Percentiles rank a stretch among this genome's conserved stretches.
Conservation (phyloP, 2,113 vertebrate species). For the Nycticorax nycticorax region DNA sequence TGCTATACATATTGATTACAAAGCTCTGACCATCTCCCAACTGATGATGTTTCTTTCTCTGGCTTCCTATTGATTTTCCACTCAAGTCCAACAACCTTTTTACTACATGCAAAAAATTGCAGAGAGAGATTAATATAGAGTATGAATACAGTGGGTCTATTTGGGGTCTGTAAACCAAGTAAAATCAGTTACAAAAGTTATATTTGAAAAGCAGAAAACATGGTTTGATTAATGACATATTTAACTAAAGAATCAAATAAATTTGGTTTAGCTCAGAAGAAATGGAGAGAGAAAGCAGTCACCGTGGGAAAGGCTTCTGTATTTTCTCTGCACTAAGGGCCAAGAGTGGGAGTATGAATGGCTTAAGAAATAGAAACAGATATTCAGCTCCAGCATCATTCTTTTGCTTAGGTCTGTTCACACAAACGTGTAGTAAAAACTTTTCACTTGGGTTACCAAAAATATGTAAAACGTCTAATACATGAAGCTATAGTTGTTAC, state of each 20-base stretch:
- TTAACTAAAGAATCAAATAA: background rate
- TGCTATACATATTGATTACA: background rate
- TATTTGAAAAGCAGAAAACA: background rate
- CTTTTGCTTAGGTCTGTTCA: background rate
- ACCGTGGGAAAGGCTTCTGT: background rate
- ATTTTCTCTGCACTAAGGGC: background rate
- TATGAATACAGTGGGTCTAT: background rate
- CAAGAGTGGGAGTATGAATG: background rate
- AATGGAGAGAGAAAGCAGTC: background rate
- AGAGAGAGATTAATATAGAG: background rate
- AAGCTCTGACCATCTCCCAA: background rate
- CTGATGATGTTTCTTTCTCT: background rate
- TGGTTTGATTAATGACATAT: background rate
- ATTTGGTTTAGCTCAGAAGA: background rate
- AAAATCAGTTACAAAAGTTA: background rate
- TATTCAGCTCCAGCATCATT: accelerated
- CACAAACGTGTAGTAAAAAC: background rate
- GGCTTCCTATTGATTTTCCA: constrained; percentile 28
- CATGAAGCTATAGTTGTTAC: background rate
- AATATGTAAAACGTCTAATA: background rate
- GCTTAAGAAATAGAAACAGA: background rate
- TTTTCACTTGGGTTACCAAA: background rate
- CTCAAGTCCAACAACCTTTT: background rate
- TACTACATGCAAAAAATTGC: background rate
- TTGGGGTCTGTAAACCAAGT: background rate